Evolutionary conservation across 1,140 invertebrate species (phyloP).

Genomic region (Ylistrum balloti): DNA sequence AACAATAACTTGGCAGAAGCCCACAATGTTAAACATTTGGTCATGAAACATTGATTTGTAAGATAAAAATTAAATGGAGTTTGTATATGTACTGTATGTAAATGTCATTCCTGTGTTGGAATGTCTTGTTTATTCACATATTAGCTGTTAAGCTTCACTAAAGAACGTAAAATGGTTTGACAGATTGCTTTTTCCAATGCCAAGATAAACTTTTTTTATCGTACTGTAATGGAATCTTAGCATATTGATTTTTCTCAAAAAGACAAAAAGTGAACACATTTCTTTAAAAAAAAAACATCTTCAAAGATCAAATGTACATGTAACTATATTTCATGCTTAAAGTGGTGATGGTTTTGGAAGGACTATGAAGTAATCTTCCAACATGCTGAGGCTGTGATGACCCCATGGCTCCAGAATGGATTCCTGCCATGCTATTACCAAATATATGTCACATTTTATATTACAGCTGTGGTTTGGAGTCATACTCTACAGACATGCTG

Average conservation of each 20-base stretch:
- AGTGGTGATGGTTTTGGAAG: not conserved
- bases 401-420: not conserved
- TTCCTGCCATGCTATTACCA: not conserved
- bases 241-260: not conserved
- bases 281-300: not conserved
- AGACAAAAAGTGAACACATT: not conserved
- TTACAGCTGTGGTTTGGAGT: not conserved
- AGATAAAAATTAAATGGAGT: not conserved
- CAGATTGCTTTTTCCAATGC: not conserved
- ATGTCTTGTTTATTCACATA: conserved; percentile 20
- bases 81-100: not conserved
- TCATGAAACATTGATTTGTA: conserved; percentile 7
- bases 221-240: not conserved
- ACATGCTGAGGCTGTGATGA: not conserved
- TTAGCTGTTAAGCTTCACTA: not conserved
- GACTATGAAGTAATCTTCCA: not conserved
- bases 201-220: not conserved
- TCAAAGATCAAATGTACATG: not conserved
- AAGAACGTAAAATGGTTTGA: not conserved
- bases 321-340: not conserved
- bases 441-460: not conserved
- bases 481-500: not conserved
- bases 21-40: not conserved
- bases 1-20: not conserved
- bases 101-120: not conserved